A percentile compares a stretch with the other conserved stretches of the same genome.
phyloP scores from a whole-genome alignment of 2,888 invertebrate genomes.

The Nematopogon swammerdamellus region DNA sequence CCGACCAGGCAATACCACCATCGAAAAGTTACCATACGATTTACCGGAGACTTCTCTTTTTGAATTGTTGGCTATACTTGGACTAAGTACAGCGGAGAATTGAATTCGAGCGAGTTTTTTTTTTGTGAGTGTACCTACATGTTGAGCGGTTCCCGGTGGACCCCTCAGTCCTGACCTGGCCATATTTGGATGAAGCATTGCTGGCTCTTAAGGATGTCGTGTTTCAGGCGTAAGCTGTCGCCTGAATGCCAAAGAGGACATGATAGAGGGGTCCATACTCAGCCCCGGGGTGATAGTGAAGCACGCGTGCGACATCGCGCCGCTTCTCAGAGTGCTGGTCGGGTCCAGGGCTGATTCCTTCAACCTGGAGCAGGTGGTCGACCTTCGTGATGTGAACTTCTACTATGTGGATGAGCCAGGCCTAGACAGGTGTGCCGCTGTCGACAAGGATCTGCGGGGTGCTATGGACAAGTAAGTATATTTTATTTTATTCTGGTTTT shows the following conservation, averaged over 20 bases:
- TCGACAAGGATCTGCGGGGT: constrained; percentile 64
- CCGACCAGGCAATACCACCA: too few relatives aligned
- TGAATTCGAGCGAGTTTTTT: too few relatives aligned
- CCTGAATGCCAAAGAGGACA: constrained; percentile 27
- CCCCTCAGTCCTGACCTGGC: too few relatives aligned
- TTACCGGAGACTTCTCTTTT: too few relatives aligned
- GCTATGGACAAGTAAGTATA: constrained; percentile 54
- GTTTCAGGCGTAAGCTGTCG: too few relatives aligned
- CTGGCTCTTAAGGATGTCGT: too few relatives aligned
- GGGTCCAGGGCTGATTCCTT: constrained; percentile 55
- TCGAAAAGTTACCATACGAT: too few relatives aligned
- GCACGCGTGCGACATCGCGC: constrained; percentile 74
- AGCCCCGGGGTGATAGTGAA: constrained; percentile 82
- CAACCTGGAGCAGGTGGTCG: constrained; percentile 60
- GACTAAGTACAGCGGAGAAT: too few relatives aligned
- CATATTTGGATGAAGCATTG: too few relatives aligned
- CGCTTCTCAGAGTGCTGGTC: constrained; percentile 67
- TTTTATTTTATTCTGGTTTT: background rate
- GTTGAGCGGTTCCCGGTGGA: too few relatives aligned
- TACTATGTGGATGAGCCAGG: constrained; percentile 76
- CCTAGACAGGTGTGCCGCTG: constrained; percentile 66
- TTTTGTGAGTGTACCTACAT: too few relatives aligned
- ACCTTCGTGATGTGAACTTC: constrained; percentile 42
- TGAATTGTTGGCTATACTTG: too few relatives aligned
- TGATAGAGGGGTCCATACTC: constrained; percentile 66